Evolutionary conservation across 2,113 vertebrate species (phyloP).

Genomic region (Bubo blakistoni): DNA sequence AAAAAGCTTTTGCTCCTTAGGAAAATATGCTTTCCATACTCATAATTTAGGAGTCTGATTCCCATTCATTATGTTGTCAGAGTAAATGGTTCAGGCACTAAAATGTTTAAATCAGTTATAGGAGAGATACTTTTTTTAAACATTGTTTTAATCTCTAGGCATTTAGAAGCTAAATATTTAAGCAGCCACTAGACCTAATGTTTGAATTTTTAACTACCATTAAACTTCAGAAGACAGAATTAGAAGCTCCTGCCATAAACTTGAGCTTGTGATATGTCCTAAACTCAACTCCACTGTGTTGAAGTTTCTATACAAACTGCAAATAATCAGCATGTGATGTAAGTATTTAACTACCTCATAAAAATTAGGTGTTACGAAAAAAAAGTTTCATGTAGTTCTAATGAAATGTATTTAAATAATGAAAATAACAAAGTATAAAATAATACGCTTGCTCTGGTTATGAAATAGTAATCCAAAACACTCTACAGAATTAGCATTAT

Average conservation of each 20-base stretch:
- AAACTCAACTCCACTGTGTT: neutral
- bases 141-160: slow-evolving; percentile 17
- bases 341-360: neutral
- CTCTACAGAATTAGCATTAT: neutral
- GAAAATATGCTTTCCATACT: neutral
- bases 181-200: neutral
- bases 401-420: neutral
- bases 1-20: neutral
- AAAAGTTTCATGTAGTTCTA: neutral
- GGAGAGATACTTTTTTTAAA: neutral
- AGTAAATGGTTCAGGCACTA: neutral
- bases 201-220: slow-evolving; percentile 28
- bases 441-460: neutral
- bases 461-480: neutral
- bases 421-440: neutral
- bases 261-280: neutral
- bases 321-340: neutral
- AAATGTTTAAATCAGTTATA: slow-evolving; percentile 24
- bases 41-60: neutral
- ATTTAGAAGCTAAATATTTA: slow-evolving; percentile 53
- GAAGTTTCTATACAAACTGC: neutral
- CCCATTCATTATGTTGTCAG: slow-evolving; percentile 32
- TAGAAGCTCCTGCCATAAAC: neutral
- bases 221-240: neutral
- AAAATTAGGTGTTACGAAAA: neutral